Percentiles rank a stretch among this genome's conserved stretches.
Evolutionary conservation across 2,797 vertebrate genomes (phyloP).

Genomic region (Trichosurus vulpecula): DNA sequence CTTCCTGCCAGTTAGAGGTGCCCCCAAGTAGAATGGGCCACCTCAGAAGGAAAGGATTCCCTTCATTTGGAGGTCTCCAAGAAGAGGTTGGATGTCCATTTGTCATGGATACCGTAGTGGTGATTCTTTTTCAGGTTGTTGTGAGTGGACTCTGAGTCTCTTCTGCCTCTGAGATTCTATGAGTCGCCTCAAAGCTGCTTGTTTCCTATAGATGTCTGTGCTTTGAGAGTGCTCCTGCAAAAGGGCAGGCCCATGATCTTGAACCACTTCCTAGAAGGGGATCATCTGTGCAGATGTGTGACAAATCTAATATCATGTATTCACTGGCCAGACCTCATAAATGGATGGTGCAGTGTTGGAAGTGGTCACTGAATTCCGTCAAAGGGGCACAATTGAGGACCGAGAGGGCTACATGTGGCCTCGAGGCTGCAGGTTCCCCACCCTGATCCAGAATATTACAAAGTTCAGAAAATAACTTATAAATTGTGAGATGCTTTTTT

Average conservation of each 20-base stretch:
- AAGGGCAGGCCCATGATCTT: not conserved
- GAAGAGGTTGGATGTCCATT: not conserved
- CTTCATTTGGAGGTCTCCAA: not conserved
- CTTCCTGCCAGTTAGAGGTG: not conserved
- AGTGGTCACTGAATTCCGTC: not conserved
- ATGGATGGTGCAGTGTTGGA: not conserved
- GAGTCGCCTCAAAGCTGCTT: not conserved
- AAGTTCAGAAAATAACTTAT: conserved; percentile 54
- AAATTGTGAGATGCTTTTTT: conserved; percentile 59
- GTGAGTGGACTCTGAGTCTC: not conserved
- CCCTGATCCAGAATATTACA: conserved; percentile 10
- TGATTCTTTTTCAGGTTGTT: not conserved
- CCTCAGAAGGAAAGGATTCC: too few relatives aligned
- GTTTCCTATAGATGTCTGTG: not conserved
- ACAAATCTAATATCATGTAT: not conserved
- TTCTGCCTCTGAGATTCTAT: not conserved
- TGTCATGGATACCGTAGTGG: not conserved
- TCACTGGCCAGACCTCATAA: accelerated
- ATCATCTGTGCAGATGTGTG: not conserved
- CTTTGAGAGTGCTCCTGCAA: not conserved
- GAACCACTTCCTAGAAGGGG: not conserved
- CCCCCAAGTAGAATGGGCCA: not conserved
- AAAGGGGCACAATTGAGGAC: too few relatives aligned
- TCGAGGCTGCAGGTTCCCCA: not conserved
- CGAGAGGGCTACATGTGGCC: too few relatives aligned